Evolutionary conservation across 2,113 vertebrate species (phyloP), one percentile per base, ranked within the genome.

Genomic region (Dipodomys merriami): DNA sequence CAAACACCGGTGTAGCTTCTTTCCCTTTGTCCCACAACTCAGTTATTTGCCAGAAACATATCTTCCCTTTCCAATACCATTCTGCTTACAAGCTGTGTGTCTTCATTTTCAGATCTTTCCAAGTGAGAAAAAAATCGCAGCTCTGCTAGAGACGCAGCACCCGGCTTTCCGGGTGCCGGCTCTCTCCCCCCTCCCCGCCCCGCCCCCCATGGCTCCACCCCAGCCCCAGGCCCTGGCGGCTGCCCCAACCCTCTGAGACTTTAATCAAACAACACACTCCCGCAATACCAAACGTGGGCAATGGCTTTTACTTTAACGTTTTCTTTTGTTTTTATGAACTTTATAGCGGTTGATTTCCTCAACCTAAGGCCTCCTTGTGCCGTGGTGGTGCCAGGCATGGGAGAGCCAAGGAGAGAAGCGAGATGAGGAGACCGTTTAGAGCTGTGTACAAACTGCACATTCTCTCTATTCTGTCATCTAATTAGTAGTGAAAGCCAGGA

Each of bases 401-500:
- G 39, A 39, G 39, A 39, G 39, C 39, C 39, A 39, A 39, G 39
- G 39, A 39, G 39, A 39, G 39, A 39, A 39, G 39, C 3, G 35
- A 39, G 35, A 39, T 39, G 39, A 6, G 39, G 39, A 39, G 39
- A 6, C 39, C 5, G 39, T 39, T 39, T 39, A 39, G 39, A 39
- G 39, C 39, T 39, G 2, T 81, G 1, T 53, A 33, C 29, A 85
- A 72, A 19, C 64, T 13, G 13, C 27, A 80, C 5, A n/a, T 5
- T 53, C 5, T 30, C 4, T 82, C 1, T 90, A 20, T 46, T 90
- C 92, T 85, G 4, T 67, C 84, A 6, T 23, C 5, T 80, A 91
- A 91, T 92, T 94, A 92, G 44, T 71, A 65, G 15, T 91, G 57
- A 89, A 94, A 82, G 33, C 8, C 27, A 94, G 57, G 12, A 67